A percentile compares a stretch with the other conserved stretches of the same genome.
These are phyloP conservation scores for Gymnosoma rotundatum DNA, from an alignment of 2,888 invertebrate genomes.

Conservation along the genomic window DNA sequence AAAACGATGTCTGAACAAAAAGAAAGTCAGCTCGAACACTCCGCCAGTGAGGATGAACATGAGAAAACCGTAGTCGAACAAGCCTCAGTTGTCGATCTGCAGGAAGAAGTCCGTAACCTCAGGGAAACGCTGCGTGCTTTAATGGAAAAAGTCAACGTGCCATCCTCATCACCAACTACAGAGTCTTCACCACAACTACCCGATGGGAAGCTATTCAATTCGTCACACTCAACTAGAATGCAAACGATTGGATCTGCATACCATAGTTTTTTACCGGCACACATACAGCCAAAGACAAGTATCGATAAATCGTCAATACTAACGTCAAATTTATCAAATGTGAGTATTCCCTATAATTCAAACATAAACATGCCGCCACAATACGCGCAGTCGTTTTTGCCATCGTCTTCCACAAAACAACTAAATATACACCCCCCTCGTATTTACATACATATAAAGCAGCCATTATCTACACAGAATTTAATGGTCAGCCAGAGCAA, in stretches of 20 bases:
- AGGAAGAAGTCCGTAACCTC: background rate
- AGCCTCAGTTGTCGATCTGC: background rate
- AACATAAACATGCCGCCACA: too few species aligned
- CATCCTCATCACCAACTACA: background rate
- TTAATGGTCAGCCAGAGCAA: constrained; percentile 57
- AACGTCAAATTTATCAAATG: too few species aligned
- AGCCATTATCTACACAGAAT: constrained; percentile 5
- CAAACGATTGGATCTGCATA: background rate
- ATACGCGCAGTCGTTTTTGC: too few species aligned
- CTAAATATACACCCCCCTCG: background rate
- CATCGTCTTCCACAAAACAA: too few species aligned
- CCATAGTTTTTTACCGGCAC: background rate
- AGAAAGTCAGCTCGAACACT: too few species aligned
- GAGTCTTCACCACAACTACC: background rate
- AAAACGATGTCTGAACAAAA: too few species aligned
- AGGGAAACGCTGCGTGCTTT: background rate
- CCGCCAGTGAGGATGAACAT: too few species aligned
- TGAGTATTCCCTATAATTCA: too few species aligned
- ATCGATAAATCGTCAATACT: too few species aligned
- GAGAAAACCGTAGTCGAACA: too few species aligned
- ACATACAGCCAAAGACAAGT: background rate
- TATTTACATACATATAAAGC: background rate
- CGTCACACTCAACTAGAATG: too few species aligned
- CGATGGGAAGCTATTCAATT: too few species aligned
- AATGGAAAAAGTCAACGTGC: background rate